Base-by-base conservation (phyloP, 1,140 invertebrate species). In the Drosophila aff. region DNA sequence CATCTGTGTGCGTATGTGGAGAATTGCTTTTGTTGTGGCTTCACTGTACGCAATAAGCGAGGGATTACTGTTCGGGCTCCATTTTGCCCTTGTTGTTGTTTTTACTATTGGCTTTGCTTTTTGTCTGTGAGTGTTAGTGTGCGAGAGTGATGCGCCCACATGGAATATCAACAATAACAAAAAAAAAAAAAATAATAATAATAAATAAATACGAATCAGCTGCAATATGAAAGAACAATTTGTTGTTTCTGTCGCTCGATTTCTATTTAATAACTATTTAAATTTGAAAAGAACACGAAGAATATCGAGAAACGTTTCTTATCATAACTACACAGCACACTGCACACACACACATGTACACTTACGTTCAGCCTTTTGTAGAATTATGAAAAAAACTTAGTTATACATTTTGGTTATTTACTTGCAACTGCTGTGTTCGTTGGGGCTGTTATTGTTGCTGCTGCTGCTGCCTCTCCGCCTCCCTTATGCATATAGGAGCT, bases 391-490 rank as follows among this genome's bases (percentile, higher is more conserved):
- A 64, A 64, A 38, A 40, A 33, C 23, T 10, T 49, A 44, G n/a
- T 38, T 44, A 31, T 61, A 38, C 40, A 61, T 46, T 71, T 71
- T 71, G 63, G 38, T 68, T 71, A 55, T 71, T 71, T 69, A 71
- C 67, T 71, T 71, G 67, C 63, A 57, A 75, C 69, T 63, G 21
- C 46, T 63, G 36, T 36, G 26, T 64, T 31, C 40, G 21, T n/a
- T 57, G 53, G 36, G 9, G 33, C 28, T 63, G 53, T 40, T 40
- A 40, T 43, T 21, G 31, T 28, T 62, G 63, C 59, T 81, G 41
- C 50, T 79, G 18, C 18, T 62, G 38, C 50, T 79, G 68, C 73
- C 58, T 47, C 58, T 73, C 52, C 41, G 41, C 53, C 72, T 90
- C 49, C 50, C 66, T 44, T 82, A 59, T 38, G 58, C 72, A 59